Conservation (phyloP, 2,113 vertebrate genomes). For the Nansenia antarctica region DNA sequence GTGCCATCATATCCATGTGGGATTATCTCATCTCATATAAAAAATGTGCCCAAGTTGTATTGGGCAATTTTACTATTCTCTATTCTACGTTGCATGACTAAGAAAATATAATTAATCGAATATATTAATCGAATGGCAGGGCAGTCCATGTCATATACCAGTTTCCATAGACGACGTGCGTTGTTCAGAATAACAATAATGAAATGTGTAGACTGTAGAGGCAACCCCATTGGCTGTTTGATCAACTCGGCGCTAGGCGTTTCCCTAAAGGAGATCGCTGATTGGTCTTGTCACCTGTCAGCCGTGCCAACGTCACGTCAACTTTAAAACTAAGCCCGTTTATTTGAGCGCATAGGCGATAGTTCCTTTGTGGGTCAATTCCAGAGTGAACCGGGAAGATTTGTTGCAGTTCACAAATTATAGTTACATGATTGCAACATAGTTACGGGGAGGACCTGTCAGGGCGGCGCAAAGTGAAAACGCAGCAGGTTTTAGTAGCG, state of each 20-base stretch:
- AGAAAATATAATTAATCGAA: too few relatives aligned
- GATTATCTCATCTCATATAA: too few relatives aligned
- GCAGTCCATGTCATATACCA: too few relatives aligned
- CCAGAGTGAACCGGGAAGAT: too few relatives aligned
- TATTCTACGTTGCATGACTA: too few relatives aligned
- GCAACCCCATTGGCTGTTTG: background rate
- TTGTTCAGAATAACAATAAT: too few relatives aligned
- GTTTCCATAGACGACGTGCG: too few relatives aligned
- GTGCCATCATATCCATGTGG: too few relatives aligned
- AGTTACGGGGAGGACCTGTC: constrained; percentile 31
- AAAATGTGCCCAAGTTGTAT: too few relatives aligned
- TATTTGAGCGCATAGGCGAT: background rate
- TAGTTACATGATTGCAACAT: constrained; percentile 28
- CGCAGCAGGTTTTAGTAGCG: background rate
- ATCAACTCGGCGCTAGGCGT: background rate
- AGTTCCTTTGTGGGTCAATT: constrained; percentile 2
- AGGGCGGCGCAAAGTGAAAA: constrained; percentile 16
- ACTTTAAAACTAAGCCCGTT: constrained; percentile 10
- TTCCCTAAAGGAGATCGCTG: constrained; percentile 1
- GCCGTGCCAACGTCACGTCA: constrained; percentile 1
- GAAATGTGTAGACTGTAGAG: background rate
- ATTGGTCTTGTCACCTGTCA: constrained; percentile 29
- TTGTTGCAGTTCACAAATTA: background rate
- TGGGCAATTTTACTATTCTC: too few relatives aligned
- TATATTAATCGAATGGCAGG: too few relatives aligned